Percentiles rank a stretch among this genome's conserved stretches.
Conservation (phyloP, 2,888 invertebrate species). For the Tridacna crocea region DNA sequence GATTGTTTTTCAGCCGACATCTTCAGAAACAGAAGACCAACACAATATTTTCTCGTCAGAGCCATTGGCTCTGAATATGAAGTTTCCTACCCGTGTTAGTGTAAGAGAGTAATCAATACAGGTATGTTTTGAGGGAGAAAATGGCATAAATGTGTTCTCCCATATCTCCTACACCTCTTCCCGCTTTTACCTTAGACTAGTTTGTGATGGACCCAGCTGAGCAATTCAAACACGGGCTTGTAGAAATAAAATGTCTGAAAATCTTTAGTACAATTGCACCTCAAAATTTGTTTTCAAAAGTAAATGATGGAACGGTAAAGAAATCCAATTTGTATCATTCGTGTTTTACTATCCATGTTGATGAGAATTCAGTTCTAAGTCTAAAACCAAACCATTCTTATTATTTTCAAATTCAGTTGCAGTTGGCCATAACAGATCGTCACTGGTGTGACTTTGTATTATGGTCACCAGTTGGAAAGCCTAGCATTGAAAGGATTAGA, state of each 20-base stretch:
- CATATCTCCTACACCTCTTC: too few relatives aligned
- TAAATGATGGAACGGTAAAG: not conserved
- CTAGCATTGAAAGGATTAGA: not conserved
- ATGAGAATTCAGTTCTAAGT: not conserved
- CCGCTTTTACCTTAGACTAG: not conserved
- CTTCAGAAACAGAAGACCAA: too few relatives aligned
- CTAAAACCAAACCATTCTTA: not conserved
- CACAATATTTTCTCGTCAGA: too few relatives aligned
- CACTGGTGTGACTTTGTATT: conserved; percentile 15
- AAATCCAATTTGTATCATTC: not conserved
- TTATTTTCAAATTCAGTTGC: not conserved
- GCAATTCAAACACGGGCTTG: not conserved
- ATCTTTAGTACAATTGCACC: not conserved
- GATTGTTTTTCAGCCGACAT: too few relatives aligned
- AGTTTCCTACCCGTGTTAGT: too few relatives aligned
- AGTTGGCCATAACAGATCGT: not conserved
- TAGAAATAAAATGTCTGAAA: conserved; percentile 1
- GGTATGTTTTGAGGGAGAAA: too few relatives aligned
- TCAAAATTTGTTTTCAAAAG: not conserved
- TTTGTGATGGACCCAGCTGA: not conserved
- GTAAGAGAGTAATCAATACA: too few relatives aligned
- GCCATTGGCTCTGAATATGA: too few relatives aligned
- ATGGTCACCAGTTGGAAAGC: not conserved
- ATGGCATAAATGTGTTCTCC: too few relatives aligned
- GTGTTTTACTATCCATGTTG: not conserved